These are phyloP conservation scores for Thaumatotibia leucotreta DNA, from an alignment of 1,140 invertebrate genomes.

Conservation along the genomic window DNA sequence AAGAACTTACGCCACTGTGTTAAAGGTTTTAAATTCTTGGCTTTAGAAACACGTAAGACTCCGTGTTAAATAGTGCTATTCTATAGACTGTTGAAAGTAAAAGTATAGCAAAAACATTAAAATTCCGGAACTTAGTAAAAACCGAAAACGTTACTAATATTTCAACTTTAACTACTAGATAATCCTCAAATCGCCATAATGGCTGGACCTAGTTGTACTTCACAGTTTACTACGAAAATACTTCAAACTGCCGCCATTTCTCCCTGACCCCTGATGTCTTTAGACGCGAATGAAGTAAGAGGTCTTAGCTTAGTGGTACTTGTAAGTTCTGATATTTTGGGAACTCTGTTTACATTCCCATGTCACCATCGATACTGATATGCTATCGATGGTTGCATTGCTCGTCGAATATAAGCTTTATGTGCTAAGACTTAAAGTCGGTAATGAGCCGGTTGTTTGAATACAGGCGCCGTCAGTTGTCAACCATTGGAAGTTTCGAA, in stretches of 20 bases:
- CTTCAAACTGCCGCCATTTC: slow-evolving; percentile 23
- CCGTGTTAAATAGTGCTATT: too few species aligned
- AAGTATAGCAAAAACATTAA: background rate
- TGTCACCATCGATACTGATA: slow-evolving; percentile 27
- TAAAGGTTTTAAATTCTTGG: too few species aligned
- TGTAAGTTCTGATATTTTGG: slow-evolving; percentile 34
- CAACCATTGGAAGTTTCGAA: slow-evolving; percentile 30
- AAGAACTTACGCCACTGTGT: too few species aligned
- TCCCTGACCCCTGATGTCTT: background rate
- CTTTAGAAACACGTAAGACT: too few species aligned
- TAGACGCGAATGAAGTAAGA: background rate
- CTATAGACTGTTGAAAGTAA: background rate
- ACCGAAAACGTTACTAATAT: background rate
- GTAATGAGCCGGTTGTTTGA: background rate
- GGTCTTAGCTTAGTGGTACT: background rate
- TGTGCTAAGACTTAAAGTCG: background rate
- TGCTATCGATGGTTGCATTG: background rate
- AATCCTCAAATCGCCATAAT: background rate
- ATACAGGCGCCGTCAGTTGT: slow-evolving; percentile 29
- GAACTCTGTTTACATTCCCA: slow-evolving; percentile 52
- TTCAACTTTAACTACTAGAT: background rate
- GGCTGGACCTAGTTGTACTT: background rate
- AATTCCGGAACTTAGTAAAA: background rate
- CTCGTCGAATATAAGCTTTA: background rate
- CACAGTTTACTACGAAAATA: slow-evolving; percentile 18